phyloP scores from a whole-genome alignment of 2,797 vertebrate genomes.

The Prionace glauca region DNA sequence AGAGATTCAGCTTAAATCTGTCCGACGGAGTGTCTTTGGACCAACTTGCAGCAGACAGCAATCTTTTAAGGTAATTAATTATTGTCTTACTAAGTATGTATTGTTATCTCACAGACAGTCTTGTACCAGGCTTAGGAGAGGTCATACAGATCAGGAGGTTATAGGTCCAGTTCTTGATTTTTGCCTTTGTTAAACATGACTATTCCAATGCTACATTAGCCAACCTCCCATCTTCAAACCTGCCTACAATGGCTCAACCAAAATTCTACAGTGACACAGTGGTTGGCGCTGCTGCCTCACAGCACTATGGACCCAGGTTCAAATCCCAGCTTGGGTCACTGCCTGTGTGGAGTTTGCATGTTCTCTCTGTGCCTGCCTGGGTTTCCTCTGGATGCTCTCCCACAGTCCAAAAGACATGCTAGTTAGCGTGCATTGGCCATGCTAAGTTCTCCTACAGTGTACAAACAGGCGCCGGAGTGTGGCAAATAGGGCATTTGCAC shows the following conservation, averaged over 20 bases:
- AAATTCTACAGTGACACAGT: not conserved
- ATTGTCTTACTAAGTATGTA: too few species aligned
- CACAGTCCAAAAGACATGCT: too few species aligned
- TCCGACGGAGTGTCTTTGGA: conserved; percentile 47
- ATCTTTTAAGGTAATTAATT: conserved; percentile 48
- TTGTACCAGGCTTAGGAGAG: not conserved
- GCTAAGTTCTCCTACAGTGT: too few species aligned
- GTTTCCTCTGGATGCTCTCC: too few species aligned
- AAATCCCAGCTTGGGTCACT: too few species aligned
- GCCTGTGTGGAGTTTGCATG: too few species aligned
- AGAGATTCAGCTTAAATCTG: conserved; percentile 59
- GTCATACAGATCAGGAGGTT: not conserved
- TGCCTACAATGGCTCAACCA: not conserved
- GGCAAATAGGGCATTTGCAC: too few species aligned
- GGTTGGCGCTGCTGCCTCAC: too few species aligned
- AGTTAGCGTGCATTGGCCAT: too few species aligned
- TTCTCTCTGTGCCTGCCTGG: too few species aligned
- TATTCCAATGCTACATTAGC: not conserved
- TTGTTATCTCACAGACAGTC: not conserved
- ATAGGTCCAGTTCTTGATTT: not conserved
- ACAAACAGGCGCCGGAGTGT: too few species aligned
- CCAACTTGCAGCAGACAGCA: conserved; percentile 48
- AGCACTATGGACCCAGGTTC: too few species aligned
- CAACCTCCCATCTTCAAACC: not conserved
- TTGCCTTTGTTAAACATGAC: not conserved